Conservation (phyloP, 2,888 invertebrate species). For the Leucophenga maculata region DNA sequence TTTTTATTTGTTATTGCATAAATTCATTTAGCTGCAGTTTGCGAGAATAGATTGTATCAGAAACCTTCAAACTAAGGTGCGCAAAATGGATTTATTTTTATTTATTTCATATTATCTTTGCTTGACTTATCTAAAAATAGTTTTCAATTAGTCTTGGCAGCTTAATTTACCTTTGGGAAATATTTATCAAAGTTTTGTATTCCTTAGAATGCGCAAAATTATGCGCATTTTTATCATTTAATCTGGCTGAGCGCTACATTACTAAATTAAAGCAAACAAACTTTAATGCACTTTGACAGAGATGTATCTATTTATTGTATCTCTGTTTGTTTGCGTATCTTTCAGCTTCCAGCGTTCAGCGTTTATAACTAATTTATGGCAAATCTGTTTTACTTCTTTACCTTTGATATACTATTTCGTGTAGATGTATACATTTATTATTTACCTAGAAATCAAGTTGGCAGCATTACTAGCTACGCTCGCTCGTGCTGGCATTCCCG, state of each 20-base stretch:
- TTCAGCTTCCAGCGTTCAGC: not conserved
- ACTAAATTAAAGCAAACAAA: constrained; percentile 43
- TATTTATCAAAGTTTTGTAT: too few species aligned
- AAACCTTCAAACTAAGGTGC: not conserved
- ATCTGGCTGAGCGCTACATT: constrained; percentile 23
- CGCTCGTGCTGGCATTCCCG: not conserved
- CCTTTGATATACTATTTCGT: too few species aligned
- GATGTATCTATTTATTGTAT: not conserved
- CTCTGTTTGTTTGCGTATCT: not conserved
- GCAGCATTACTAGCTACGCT: too few species aligned
- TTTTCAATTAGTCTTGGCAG: constrained; percentile 55
- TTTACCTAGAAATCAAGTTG: too few species aligned
- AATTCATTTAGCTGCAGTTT: constrained; percentile 21
- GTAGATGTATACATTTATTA: too few species aligned
- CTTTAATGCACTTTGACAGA: too few species aligned
- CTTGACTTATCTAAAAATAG: constrained; percentile 52
- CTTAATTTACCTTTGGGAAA: too few species aligned
- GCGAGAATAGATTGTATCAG: not conserved
- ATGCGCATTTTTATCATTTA: constrained; percentile 59
- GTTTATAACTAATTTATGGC: constrained; percentile 23
- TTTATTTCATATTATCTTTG: constrained; percentile 54
- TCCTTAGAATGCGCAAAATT: constrained; percentile 45
- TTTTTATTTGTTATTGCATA: constrained; percentile 14
- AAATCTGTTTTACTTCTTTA: not conserved
- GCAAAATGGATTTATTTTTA: constrained; percentile 39